Evolutionary conservation across 2,113 vertebrate species (phyloP), one percentile per base, ranked within the genome.

Genomic region (Zootoca vivipara): DNA sequence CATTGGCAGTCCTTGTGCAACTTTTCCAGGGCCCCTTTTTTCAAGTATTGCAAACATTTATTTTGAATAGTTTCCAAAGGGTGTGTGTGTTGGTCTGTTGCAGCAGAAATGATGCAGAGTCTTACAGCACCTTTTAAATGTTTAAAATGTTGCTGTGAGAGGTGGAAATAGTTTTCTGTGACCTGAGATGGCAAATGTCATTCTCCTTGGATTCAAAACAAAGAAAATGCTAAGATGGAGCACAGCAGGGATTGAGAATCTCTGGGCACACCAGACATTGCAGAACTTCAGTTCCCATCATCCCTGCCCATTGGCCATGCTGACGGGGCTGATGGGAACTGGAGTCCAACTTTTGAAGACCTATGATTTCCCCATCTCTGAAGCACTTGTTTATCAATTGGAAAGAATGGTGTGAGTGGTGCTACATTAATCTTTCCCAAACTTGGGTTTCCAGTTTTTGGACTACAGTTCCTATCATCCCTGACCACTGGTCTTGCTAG

Each of bases 331-430:
- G 58, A 62, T 62, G 13, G 58, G 58, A 62, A 20, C 3, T 62
- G 58, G 18, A 18, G 58, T 62, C 58, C 18, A 62, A 20, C 58
- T 20, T 62, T 62, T 18, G 58, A 62, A 20, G 58, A 62, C 15
- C 58, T 10, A 62, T 62, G 18, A 62, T 62, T 20, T 20, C 58
- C 58, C 58, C 3, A 18, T 20, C 58, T 62, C 18, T 89, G 92
- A 95, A 94, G 93, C 93, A 93, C 90, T 94, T 92, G 91, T 92
- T 93, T 94, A 93, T 93, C 93, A 95, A 92, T 89, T 91, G 87
- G 89, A 90, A 91, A 92, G 90, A 86, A 92, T 94, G 80, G 90
- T 92, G 86, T 92, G n/a, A 80, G 65, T 72, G n/a, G 38, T n/a
- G 42, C 33, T 80, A 52, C 46, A 52, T 9, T 52, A 52, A 52